Evolutionary conservation across 2,797 vertebrate species (phyloP), one percentile per base, ranked within the genome.

Genomic region (Crocidura indochinensis): DNA sequence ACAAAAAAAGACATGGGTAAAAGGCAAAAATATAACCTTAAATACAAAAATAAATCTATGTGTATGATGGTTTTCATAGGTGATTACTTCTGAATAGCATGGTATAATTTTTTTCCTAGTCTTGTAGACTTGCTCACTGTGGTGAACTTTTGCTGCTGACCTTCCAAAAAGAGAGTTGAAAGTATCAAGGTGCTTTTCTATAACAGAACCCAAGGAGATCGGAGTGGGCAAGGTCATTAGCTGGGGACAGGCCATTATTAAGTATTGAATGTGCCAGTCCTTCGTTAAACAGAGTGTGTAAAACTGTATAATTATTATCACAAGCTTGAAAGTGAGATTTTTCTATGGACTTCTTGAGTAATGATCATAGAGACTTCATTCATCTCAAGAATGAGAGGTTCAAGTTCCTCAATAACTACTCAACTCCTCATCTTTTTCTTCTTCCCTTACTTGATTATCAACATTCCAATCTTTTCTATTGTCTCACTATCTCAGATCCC

Each of bases 11-110:
- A 56, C 24, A 77, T 10, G 15, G 5, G 73, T 10, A n/a, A 51
- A 62, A 4, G 65, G 27, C 10, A 73, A 64, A 72, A 74, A 22
- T 6, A n/a, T 1, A 56, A 6, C 15, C 81, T 86, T 56, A 44
- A 79, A 24, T 24, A 4, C 24, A 91, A 84, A 85, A 69, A 27
- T n/a, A 29, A 47, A 75, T 75, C 69, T 65, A 10, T 26, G 26
- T 62, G 46, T 9, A 74, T 1, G 20, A 46, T 44, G 26, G 2
- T 19, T 82, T 81, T 3, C 20, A 29, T 22, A n/a, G 5, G 51
- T 47, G 53, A 75, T 72, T 79, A 20, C 73, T 87, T 87, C 62
- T 76, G 17, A 69, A 31, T 10, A 64, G 62, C 62, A 64, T 26
- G 62, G 7, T 24, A 26, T 8, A 22, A 8, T 64, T 64, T 24